phyloP scores from a whole-genome alignment of 2,888 invertebrate species.

The Phaedon cochleariae region DNA sequence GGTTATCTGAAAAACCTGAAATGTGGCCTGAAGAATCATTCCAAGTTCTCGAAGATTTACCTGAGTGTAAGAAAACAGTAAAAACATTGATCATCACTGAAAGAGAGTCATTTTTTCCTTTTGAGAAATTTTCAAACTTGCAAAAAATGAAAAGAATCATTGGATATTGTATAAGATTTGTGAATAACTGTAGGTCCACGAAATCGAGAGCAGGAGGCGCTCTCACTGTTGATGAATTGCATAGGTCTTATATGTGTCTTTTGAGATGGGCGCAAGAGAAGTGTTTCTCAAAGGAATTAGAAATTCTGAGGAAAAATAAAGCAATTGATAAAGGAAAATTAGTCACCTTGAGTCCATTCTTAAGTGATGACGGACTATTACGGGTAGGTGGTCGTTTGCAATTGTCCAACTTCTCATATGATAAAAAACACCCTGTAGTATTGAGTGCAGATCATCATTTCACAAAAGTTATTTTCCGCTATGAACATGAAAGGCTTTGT shows the following conservation, averaged over 20 bases:
- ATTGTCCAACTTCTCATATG: neutral
- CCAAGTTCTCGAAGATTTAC: neutral
- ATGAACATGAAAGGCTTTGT: slow-evolving; percentile 5
- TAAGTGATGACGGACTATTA: slow-evolving; percentile 1
- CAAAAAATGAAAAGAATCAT: neutral
- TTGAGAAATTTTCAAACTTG: neutral
- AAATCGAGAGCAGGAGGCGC: neutral
- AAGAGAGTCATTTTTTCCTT: neutral
- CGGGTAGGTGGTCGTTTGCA: slow-evolving; percentile 20
- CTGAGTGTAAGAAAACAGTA: neutral
- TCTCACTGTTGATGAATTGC: neutral
- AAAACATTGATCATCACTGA: neutral
- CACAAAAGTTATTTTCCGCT: slow-evolving; percentile 3
- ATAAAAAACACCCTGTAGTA: neutral
- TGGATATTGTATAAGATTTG: neutral
- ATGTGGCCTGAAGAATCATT: neutral
- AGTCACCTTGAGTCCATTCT: neutral
- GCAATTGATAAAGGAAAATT: neutral
- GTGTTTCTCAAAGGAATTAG: neutral
- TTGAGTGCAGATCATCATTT: neutral
- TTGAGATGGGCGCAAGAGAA: neutral
- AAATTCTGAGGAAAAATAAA: neutral
- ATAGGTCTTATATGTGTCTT: neutral
- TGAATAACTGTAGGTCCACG: neutral
- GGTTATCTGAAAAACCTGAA: slow-evolving; percentile 6